Conservation (phyloP, 2,888 invertebrate species). For the Pegoplata infirma region DNA sequence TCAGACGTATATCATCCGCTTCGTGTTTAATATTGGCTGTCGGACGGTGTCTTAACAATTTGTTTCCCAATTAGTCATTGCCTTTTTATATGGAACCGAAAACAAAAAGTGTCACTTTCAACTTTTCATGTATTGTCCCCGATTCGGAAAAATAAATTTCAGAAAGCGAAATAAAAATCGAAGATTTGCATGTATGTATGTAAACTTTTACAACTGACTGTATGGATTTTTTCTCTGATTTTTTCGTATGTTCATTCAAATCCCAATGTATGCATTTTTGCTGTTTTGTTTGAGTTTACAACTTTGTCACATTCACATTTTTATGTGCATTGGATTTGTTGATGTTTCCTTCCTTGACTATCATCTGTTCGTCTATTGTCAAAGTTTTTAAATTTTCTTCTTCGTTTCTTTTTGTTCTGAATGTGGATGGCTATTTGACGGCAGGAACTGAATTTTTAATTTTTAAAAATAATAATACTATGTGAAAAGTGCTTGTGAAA, state of each 20-base stretch:
- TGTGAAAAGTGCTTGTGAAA: constrained; percentile 17
- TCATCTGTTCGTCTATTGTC: constrained; percentile 43
- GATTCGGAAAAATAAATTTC: no score
- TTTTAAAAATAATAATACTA: not conserved
- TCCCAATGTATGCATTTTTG: not conserved
- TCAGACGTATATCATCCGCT: no score
- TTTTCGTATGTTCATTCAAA: constrained; percentile 5
- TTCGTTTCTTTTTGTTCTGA: constrained; percentile 19
- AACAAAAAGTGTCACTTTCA: no score
- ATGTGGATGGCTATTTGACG: constrained; percentile 43
- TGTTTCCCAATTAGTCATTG: no score
- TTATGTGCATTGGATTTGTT: constrained; percentile 31
- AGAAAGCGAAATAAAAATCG: no score
- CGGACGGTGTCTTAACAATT: no score
- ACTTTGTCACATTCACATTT: constrained; percentile 34
- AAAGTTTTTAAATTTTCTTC: constrained; percentile 36
- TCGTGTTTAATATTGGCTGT: no score
- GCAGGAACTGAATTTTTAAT: not conserved
- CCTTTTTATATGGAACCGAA: no score
- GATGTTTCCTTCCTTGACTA: constrained; percentile 54
- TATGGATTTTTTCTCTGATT: not conserved
- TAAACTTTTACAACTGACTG: not conserved
- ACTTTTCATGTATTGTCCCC: no score
- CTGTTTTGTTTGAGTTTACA: constrained; percentile 21
- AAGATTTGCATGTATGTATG: no score